Evolutionary conservation across 2,888 invertebrate genomes (phyloP).

Genomic region (Lydus trimaculatus): DNA sequence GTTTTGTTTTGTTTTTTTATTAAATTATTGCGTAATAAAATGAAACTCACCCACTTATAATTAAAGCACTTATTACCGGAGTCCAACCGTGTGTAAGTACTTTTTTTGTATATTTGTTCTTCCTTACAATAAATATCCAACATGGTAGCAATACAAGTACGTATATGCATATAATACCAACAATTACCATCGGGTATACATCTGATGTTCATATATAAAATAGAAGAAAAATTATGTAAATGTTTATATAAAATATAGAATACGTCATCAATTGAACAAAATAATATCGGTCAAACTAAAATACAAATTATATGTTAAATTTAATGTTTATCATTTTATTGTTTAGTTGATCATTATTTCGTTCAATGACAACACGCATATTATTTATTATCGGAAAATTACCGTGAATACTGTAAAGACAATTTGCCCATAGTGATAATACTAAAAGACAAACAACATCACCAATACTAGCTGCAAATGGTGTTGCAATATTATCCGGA

Average conservation of each 20-base stretch:
- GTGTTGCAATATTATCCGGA: slow-evolving; percentile 97
- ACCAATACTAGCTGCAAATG: slow-evolving; percentile 94
- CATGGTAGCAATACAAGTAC: slow-evolving; percentile 69
- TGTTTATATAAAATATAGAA: neutral
- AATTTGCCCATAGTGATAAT: slow-evolving; percentile 81
- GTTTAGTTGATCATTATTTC: too few species aligned
- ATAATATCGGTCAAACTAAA: neutral
- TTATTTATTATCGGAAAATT: slow-evolving; percentile 49
- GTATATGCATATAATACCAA: slow-evolving; percentile 68
- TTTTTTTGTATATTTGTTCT: slow-evolving; percentile 85
- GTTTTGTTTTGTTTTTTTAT: neutral
- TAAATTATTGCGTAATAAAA: neutral
- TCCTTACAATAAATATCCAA: slow-evolving; percentile 84
- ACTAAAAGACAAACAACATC: slow-evolving; percentile 92
- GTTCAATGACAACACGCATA: neutral
- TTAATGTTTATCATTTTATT: neutral
- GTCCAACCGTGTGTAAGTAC: slow-evolving; percentile 93
- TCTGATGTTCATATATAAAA: slow-evolving; percentile 59
- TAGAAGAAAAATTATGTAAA: slow-evolving; percentile 17
- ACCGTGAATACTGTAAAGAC: slow-evolving; percentile 76
- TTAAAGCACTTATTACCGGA: slow-evolving; percentile 91
- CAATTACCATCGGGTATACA: slow-evolving; percentile 77
- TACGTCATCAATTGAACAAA: neutral
- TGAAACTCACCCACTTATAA: slow-evolving; percentile 88
- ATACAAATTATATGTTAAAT: neutral